Evolutionary conservation across 1,140 invertebrate species (phyloP).

Genomic region (Aphelinus atriplicis): DNA sequence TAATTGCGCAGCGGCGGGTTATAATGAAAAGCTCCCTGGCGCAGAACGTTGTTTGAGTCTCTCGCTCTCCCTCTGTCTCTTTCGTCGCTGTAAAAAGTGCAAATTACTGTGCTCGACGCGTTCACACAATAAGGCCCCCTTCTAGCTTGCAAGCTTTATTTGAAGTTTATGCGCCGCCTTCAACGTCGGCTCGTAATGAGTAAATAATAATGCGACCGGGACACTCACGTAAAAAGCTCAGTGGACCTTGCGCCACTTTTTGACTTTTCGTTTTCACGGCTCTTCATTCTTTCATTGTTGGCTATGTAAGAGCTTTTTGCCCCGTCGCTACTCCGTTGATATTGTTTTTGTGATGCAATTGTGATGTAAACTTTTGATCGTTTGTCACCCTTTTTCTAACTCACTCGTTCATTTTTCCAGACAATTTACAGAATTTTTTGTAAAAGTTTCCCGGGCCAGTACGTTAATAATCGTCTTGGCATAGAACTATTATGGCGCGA

Average conservation of each 20-base stretch:
- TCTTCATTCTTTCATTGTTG: neutral
- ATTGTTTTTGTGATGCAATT: neutral
- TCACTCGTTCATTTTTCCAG: too few relatives aligned
- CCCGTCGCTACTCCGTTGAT: neutral
- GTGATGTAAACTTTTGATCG: neutral
- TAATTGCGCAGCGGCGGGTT: constrained; percentile 19
- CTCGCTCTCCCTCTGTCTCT: neutral
- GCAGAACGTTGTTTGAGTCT: neutral
- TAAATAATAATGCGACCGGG: constrained; percentile 5
- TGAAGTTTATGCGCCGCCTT: constrained; percentile 11
- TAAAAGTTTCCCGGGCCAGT: too few relatives aligned
- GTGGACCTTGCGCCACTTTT: neutral
- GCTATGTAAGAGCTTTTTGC: neutral
- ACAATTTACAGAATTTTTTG: too few relatives aligned
- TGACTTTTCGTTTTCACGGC: neutral
- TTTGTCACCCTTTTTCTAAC: too few relatives aligned
- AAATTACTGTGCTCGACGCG: constrained; percentile 12
- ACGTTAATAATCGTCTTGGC: too few relatives aligned
- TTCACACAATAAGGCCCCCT: too few relatives aligned
- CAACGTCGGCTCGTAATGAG: neutral
- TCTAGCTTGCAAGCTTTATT: neutral
- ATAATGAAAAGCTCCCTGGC: constrained; percentile 23
- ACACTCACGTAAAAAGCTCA: constrained; percentile 12
- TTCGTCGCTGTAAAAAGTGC: constrained; percentile 15
- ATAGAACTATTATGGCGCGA: too few relatives aligned